Base-by-base conservation (phyloP, 2,888 invertebrate genomes). In the Heliconius sara region DNA sequence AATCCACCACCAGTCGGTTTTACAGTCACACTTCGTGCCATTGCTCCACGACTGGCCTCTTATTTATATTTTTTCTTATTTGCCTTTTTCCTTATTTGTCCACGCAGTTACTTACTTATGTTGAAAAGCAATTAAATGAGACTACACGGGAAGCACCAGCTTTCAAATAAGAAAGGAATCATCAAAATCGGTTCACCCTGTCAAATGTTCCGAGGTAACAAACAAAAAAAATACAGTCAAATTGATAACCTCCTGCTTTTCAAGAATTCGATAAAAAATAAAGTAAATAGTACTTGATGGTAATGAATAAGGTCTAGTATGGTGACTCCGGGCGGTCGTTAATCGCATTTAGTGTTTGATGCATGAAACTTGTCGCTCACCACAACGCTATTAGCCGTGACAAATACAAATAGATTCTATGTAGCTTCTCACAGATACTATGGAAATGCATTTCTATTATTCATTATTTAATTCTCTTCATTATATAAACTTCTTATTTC, bases 261-360 rank as follows among this genome's bases (percentile, higher is more conserved):
- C 3, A 13, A 43, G 13, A 43, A 43, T 0, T 43, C 43, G 13
- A 3, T 13, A 5, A 57, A 22, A 57, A 57, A 57, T 22, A 57
- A 4, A 71, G 22, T 72, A 52, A 27, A 52, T 52, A 52, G 7
- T 52, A 52, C 12, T 72, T 57, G 16, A 39, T 73, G 57, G 60
- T 60, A 73, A 60, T 39, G 34, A 60, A 73, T 73, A 66, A 27
- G 66, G 43, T 22, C 43, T 19, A 66, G 79, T 63, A 75, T 79
- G 78, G 78, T 30, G 47, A 65, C 74, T 74, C 63, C 77, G 65
- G 77, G 82, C 81, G 83, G 82, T 85, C 86, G 85, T 85, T 85
- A 86, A 85, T 86, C 85, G 84, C 84, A 80, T 86, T 86, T 83
- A 84, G 83, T 76, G 84, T 81, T 81, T 84, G 85, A 85, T 85